Conservation (phyloP, 2,888 invertebrate genomes). For the Chaitophorus viminalis region DNA sequence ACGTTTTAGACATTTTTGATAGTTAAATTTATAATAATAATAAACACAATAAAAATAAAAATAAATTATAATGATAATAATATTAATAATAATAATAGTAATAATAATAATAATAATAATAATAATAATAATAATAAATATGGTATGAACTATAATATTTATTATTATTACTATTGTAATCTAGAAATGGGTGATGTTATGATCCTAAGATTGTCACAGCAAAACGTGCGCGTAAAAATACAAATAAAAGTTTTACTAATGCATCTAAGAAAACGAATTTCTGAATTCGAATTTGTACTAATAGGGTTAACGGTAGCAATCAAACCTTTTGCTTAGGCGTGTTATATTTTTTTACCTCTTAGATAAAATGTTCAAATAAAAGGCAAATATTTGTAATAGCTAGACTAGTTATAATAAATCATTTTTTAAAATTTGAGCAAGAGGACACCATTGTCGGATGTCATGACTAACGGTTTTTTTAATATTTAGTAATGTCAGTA, state of each 20-base stretch:
- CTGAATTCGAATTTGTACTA: slow-evolving; percentile 11
- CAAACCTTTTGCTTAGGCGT: neutral
- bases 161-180: slow-evolving; percentile 7
- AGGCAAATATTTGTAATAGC: slow-evolving; percentile 5
- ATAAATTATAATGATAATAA: slow-evolving; percentile 5
- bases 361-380: slow-evolving; percentile 13
- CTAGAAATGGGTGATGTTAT: slow-evolving; percentile 17
- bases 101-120: neutral
- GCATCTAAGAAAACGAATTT: neutral
- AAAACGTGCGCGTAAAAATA: slow-evolving; percentile 28
- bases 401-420: slow-evolving; percentile 13
- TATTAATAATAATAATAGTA: neutral
- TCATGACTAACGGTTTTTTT: slow-evolving; percentile 5
- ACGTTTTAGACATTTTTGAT: slow-evolving; percentile 33
- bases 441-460: slow-evolving; percentile 9
- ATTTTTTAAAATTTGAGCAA: slow-evolving; percentile 46
- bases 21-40: slow-evolving; percentile 21
- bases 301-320: neutral
- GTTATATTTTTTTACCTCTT: neutral
- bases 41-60: slow-evolving; percentile 28
- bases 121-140: neutral
- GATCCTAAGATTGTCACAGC: slow-evolving; percentile 46
- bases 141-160: neutral
- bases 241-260: neutral
- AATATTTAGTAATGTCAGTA: slow-evolving; percentile 12